phyloP scores from a whole-genome alignment of 2,888 invertebrate genomes.

The Phyllotreta striolata region DNA sequence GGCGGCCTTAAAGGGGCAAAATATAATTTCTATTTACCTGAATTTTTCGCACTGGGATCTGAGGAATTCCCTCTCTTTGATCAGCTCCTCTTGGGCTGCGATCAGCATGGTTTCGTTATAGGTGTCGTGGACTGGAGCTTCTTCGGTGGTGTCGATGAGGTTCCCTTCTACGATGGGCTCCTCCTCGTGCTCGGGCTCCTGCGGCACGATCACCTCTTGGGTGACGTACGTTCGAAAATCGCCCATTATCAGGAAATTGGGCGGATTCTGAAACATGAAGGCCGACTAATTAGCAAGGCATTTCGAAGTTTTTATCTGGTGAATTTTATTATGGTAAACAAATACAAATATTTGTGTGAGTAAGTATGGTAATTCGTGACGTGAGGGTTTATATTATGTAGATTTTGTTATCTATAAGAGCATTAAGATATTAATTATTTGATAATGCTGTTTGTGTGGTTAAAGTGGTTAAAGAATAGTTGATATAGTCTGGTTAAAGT shows the following conservation, averaged over 20 bases:
- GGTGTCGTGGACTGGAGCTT: slow-evolving; percentile 37
- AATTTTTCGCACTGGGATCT: slow-evolving; percentile 80
- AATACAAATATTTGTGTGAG: too few species aligned
- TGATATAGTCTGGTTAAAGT: background rate
- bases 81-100: slow-evolving; percentile 59
- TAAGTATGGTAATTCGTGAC: too few species aligned
- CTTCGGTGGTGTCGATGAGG: slow-evolving; percentile 74
- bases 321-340: too few species aligned
- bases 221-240: slow-evolving; percentile 94
- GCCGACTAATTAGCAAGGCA: background rate
- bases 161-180: slow-evolving; percentile 69
- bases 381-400: background rate
- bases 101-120: slow-evolving; percentile 41
- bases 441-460: slow-evolving; percentile 1
- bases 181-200: slow-evolving; percentile 72
- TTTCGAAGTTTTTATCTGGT: background rate
- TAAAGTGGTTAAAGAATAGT: background rate
- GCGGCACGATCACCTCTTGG: slow-evolving; percentile 88
- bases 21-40: slow-evolving; percentile 62
- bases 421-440: slow-evolving; percentile 8
- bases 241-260: slow-evolving; percentile 92
- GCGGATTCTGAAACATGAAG: slow-evolving; percentile 74
- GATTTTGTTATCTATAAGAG: background rate
- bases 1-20: too few species aligned
- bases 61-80: slow-evolving; percentile 73